These are phyloP conservation scores for Drosophila sturtevanti DNA, from an alignment of 1,140 invertebrate genomes.

Conservation along the genomic window DNA sequence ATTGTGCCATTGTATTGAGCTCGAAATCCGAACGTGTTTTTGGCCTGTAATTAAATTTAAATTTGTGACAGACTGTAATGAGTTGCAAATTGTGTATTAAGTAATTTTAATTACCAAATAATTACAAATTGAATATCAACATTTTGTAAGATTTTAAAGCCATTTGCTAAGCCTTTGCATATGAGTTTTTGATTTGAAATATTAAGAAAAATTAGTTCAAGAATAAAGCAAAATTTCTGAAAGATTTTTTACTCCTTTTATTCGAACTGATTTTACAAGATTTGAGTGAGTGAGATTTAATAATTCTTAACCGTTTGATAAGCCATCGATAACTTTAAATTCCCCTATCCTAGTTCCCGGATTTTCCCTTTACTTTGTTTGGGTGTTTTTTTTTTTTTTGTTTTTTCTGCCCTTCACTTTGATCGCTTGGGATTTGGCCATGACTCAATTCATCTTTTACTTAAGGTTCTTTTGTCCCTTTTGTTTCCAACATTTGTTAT, in stretches of 20 bases:
- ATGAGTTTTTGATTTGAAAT: no score
- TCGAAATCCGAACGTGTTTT: background rate
- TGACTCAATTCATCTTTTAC: background rate
- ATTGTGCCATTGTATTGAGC: background rate
- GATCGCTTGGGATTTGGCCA: background rate
- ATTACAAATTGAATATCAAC: background rate
- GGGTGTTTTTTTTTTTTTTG: no score
- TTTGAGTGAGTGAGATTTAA: no score
- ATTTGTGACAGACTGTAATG: background rate
- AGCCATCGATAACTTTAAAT: background rate
- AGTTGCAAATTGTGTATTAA: background rate
- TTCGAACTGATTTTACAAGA: no score
- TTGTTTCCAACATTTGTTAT: constrained; percentile 19
- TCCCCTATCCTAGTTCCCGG: background rate
- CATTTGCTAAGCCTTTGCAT: no score
- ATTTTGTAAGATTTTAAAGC: no score
- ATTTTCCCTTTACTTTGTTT: no score
- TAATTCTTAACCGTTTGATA: background rate
- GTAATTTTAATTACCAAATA: background rate
- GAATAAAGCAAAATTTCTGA: background rate
- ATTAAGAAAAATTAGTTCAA: no score
- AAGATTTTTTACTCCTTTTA: no score
- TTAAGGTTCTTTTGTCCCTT: background rate
- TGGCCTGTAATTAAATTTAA: background rate
- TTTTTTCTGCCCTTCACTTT: background rate